These are phyloP conservation scores for Hemicordylus capensis DNA, from an alignment of 2,113 vertebrate genomes.

Conservation along the genomic window DNA sequence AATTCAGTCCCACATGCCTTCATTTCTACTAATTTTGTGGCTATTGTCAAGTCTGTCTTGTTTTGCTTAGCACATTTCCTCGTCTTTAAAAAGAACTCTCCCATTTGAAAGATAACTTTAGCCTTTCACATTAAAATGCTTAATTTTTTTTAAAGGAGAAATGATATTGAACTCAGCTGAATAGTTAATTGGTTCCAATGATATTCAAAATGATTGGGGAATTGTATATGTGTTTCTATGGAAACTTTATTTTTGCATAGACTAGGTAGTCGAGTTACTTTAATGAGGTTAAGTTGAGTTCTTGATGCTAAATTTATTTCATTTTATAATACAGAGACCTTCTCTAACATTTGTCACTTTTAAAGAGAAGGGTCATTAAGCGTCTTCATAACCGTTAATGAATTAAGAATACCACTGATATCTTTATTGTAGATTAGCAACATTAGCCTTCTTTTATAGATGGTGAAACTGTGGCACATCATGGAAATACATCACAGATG, in stretches of 20 bases:
- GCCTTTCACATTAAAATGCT: slow-evolving; percentile 49
- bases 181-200: slow-evolving; percentile 65
- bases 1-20: slow-evolving; percentile 10
- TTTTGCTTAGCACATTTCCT: slow-evolving; percentile 22
- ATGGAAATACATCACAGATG: slow-evolving; percentile 3
- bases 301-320: not conserved
- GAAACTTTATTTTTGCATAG: slow-evolving; percentile 55
- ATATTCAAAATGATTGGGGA: slow-evolving; percentile 48
- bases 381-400: slow-evolving; percentile 26
- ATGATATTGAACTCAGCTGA: slow-evolving; percentile 54
- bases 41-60: slow-evolving; percentile 44
- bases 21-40: slow-evolving; percentile 37
- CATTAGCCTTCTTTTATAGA: slow-evolving; percentile 24
- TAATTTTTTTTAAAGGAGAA: slow-evolving; percentile 53
- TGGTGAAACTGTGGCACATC: not conserved
- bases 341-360: not conserved
- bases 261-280: slow-evolving; percentile 36
- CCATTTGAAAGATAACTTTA: slow-evolving; percentile 50
- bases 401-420: slow-evolving; percentile 27
- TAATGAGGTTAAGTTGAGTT: slow-evolving; percentile 38
- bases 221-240: slow-evolving; percentile 51
- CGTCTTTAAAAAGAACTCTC: slow-evolving; percentile 40
- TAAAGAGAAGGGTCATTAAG: slow-evolving; percentile 21
- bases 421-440: not conserved
- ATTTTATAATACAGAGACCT: slow-evolving; percentile 18